These are phyloP conservation scores for Agapornis canus DNA, from an alignment of 2,797 vertebrate species.

Conservation along the genomic window DNA sequence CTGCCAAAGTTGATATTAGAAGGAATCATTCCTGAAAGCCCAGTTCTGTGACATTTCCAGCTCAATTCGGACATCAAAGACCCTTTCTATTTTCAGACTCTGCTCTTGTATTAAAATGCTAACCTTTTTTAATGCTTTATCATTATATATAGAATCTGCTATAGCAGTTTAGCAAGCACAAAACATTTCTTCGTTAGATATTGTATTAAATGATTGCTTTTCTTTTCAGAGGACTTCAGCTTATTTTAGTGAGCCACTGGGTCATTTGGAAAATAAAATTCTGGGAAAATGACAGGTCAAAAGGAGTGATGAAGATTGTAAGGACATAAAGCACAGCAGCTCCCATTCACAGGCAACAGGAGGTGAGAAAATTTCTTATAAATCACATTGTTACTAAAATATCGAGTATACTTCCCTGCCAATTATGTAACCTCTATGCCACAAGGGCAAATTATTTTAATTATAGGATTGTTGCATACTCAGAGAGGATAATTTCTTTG, in stretches of 20 bases:
- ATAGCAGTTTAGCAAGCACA: neutral
- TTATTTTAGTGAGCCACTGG: neutral
- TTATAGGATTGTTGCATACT: constrained; percentile 13
- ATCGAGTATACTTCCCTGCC: constrained; percentile 4
- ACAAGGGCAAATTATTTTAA: constrained; percentile 50
- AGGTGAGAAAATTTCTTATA: constrained; percentile 13
- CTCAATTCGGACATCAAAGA: neutral
- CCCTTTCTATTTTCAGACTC: neutral
- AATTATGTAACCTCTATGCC: constrained; percentile 1
- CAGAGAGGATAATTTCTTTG: neutral
- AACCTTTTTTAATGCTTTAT: neutral
- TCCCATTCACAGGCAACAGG: neutral
- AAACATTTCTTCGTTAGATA: neutral
- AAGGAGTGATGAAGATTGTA: constrained; percentile 10
- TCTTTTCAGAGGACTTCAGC: neutral
- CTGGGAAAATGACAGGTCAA: constrained; percentile 21
- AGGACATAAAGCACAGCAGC: neutral
- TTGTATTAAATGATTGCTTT: neutral
- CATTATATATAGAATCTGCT: neutral
- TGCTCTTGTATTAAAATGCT: neutral
- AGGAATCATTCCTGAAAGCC: neutral
- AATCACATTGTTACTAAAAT: constrained; percentile 26
- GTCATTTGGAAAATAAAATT: constrained; percentile 29
- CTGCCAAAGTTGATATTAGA: neutral
- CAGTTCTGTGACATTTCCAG: neutral